phyloP scores from a whole-genome alignment of 2,113 vertebrate genomes.

The Phycodurus eques region DNA sequence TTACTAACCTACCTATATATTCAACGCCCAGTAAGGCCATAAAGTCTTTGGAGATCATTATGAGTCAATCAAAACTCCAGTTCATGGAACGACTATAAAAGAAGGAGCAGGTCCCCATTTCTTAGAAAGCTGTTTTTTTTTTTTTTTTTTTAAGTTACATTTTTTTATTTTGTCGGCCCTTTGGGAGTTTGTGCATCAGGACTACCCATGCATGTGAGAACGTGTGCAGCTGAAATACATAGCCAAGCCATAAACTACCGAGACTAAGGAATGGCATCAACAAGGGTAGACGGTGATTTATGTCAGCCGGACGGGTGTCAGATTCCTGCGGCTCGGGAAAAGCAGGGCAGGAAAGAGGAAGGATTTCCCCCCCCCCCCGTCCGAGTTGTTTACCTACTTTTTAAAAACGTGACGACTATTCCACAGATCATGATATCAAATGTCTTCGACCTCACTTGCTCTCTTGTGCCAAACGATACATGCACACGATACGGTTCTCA shows the following conservation, averaged over 20 bases:
- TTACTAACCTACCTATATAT: slow-evolving; percentile 12
- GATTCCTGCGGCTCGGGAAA: slow-evolving; percentile 37
- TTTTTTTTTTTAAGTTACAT: too few species aligned
- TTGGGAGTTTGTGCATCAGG: not conserved
- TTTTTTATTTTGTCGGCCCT: not conserved
- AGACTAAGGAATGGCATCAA: not conserved
- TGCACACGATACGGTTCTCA: not conserved
- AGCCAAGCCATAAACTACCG: slow-evolving; percentile 26
- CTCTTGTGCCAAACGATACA: slow-evolving; percentile 2
- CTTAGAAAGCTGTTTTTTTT: slow-evolving; percentile 1
- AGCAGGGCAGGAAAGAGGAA: not conserved
- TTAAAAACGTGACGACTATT: slow-evolving; percentile 40
- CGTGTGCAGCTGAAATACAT: slow-evolving; percentile 14
- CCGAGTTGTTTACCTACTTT: slow-evolving; percentile 21
- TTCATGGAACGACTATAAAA: not conserved
- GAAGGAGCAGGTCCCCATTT: not conserved
- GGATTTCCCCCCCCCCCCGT: not conserved
- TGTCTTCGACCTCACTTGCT: not conserved
- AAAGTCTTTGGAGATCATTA: not conserved
- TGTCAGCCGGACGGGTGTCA: slow-evolving; percentile 48
- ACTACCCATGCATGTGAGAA: not conserved
- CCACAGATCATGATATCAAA: slow-evolving; percentile 19
- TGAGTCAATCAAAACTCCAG: not conserved
- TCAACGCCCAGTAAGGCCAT: not conserved
- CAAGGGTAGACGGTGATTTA: slow-evolving; percentile 41